Evolutionary conservation across 2,113 vertebrate species (phyloP).

Genomic region (Hydropotes inermis): DNA sequence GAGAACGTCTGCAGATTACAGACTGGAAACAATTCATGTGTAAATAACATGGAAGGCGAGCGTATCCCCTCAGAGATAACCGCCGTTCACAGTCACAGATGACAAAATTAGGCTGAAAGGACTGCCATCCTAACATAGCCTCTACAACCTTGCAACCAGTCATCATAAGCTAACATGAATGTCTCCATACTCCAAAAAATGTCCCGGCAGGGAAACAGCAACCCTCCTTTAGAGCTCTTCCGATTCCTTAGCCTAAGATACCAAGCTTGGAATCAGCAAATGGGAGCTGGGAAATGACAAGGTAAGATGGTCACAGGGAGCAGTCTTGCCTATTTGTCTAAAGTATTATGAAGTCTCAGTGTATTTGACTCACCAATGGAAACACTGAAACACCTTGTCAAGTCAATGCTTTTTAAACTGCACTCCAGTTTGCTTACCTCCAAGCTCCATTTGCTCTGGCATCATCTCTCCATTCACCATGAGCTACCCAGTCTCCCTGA

Average conservation of each 20-base stretch:
- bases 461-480: neutral
- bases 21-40: neutral
- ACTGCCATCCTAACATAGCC: neutral
- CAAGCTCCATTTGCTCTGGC: neutral
- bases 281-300: neutral
- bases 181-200: neutral
- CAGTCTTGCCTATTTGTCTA: neutral
- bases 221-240: neutral
- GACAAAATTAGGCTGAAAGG: neutral
- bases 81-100: neutral
- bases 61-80: neutral
- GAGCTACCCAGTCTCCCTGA: neutral
- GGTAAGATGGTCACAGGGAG: neutral
- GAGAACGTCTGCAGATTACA: neutral
- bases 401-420: neutral
- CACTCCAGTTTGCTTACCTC: neutral
- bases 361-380: neutral
- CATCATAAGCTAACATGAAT: neutral
- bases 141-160: neutral
- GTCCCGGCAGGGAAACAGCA: neutral
- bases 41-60: neutral
- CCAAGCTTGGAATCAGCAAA: neutral
- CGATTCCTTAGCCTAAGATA: neutral
- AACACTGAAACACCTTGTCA: neutral
- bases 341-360: neutral